Percentiles rank a stretch among this genome's conserved stretches.
Conservation (phyloP, 1,140 invertebrate genomes). For the Sycobia sp. region DNA sequence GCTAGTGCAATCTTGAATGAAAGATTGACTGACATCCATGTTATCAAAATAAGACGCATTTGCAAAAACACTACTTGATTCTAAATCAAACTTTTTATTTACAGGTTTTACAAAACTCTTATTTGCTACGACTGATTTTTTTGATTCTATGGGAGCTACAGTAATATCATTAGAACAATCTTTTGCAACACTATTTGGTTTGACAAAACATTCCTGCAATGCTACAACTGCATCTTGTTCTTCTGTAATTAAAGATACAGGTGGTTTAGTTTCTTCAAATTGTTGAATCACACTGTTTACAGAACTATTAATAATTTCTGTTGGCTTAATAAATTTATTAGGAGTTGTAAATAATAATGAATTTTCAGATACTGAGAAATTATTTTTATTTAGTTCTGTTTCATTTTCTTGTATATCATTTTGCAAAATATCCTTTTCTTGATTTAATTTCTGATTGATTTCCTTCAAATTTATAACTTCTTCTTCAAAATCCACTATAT, state of each 20-base stretch:
- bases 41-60: conserved; percentile 47
- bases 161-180: background rate
- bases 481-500: background rate
- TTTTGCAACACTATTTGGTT: background rate
- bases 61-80: conserved; percentile 46
- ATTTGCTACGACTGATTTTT: background rate
- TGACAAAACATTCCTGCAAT: background rate
- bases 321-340: too few relatives aligned
- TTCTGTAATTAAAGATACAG: background rate
- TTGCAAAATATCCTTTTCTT: background rate
- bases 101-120: background rate
- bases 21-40: conserved; percentile 33
- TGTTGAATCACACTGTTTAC: background rate
- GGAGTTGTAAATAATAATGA: too few relatives aligned
- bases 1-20: conserved; percentile 2
- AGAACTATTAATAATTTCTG: too few relatives aligned
- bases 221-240: background rate
- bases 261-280: background rate
- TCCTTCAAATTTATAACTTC: conserved; percentile 14
- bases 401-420: background rate
- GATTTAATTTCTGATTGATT: background rate
- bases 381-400: background rate
- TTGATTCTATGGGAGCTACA: background rate
- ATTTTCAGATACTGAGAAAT: too few relatives aligned
- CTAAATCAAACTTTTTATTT: conserved; percentile 31